A percentile compares a stretch with the other conserved stretches of the same genome.
phyloP scores from a whole-genome alignment of 2,888 invertebrate species.

The Mylabris sibirica region DNA sequence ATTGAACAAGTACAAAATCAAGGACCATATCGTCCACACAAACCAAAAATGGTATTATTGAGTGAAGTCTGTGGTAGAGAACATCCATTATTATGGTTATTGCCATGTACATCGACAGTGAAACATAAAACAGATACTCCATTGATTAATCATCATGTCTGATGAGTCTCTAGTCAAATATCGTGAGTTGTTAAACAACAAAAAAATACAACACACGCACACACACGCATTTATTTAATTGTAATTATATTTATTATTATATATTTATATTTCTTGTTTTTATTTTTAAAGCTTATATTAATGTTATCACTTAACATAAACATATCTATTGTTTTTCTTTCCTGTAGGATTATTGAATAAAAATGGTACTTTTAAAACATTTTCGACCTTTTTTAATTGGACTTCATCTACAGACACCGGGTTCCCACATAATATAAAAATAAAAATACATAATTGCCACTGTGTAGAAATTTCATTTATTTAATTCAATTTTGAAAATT shows the following conservation, averaged over 20 bases:
- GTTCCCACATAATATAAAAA: too few relatives aligned
- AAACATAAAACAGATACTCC: slow-evolving; percentile 53
- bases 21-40: slow-evolving; percentile 71
- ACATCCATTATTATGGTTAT: slow-evolving; percentile 75
- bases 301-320: background rate
- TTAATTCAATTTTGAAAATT: too few relatives aligned
- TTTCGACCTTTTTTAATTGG: too few relatives aligned
- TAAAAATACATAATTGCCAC: too few relatives aligned
- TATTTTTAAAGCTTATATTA: slow-evolving; percentile 4
- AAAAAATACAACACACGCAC: background rate
- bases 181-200: background rate
- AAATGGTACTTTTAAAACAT: slow-evolving; percentile 1
- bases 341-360: slow-evolving; percentile 8
- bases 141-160: slow-evolving; percentile 60
- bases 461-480: too few relatives aligned
- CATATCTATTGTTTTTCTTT: slow-evolving; percentile 2
- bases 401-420: too few relatives aligned
- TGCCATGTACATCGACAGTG: slow-evolving; percentile 67
- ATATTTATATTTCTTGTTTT: background rate
- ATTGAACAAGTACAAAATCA: slow-evolving; percentile 79
- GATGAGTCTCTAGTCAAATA: slow-evolving; percentile 40
- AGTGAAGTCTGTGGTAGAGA: slow-evolving; percentile 82
- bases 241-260: background rate
- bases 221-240: background rate
- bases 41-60: slow-evolving; percentile 70